A percentile compares a stretch with the other conserved stretches of the same genome.
Evolutionary conservation across 1,140 invertebrate genomes (phyloP).

Genomic region (Frieseomelitta varia): DNA sequence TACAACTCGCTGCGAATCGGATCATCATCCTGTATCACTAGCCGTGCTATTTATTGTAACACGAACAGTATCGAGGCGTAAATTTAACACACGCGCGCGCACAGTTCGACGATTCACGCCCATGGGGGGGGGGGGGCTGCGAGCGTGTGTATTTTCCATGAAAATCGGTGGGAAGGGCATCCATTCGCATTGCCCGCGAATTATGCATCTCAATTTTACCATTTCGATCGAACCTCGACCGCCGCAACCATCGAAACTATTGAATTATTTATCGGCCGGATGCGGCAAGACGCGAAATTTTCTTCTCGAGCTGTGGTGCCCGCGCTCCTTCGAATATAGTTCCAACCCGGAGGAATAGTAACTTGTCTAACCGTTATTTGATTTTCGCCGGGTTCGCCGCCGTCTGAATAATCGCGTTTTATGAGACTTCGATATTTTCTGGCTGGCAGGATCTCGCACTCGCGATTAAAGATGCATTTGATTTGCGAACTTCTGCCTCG

Average conservation of each 20-base stretch:
- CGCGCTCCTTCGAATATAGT: neutral
- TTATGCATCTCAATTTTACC: conserved; percentile 26
- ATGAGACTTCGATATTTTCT: neutral
- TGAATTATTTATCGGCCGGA: conserved; percentile 34
- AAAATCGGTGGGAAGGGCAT: neutral
- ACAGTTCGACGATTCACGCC: too few species aligned
- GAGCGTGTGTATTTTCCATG: neutral
- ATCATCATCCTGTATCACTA: conserved; percentile 22
- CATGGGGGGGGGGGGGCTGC: too few species aligned
- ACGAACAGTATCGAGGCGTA: neutral
- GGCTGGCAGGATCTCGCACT: too few species aligned
- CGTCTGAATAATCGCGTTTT: conserved; percentile 1
- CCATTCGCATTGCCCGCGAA: neutral
- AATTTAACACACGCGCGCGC: neutral
- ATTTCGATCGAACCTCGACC: neutral
- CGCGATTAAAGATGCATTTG: too few species aligned
- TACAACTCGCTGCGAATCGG: conserved; percentile 1
- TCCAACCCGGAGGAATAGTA: neutral
- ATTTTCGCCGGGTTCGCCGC: neutral
- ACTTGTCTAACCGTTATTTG: conserved; percentile 2
- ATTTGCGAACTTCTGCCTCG: too few species aligned
- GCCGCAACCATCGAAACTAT: conserved; percentile 11
- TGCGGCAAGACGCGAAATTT: conserved; percentile 3
- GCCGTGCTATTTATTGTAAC: conserved; percentile 20
- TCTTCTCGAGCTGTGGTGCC: neutral